Base-by-base conservation (phyloP, 2,888 invertebrate species). In the Automeris io region DNA sequence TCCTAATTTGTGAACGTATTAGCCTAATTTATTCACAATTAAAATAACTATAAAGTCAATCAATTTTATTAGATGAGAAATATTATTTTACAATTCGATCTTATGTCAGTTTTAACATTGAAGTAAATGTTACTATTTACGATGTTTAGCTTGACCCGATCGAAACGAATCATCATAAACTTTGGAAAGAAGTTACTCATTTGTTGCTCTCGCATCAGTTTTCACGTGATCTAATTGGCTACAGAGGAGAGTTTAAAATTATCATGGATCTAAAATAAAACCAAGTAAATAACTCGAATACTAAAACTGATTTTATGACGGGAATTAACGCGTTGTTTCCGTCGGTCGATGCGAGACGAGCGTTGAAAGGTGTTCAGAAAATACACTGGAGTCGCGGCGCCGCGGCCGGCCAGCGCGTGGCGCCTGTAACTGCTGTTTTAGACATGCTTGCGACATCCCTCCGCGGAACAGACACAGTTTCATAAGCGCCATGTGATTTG, bases 271-370 rank as follows among this genome's bases (percentile, higher is more conserved):
- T 79, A 74, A 83, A 83, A 86, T 83, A 82, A 83, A 85, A 83
- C 81, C 76, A 85, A 82, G 82, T 83, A 85, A 85, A 85, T 83
- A 83, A 82, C 80, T 82, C 77, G 80, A 81, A 82, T 85, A 82
- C 86, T 85, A 83, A 85, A 85, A 81, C 74, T 75, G 86, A 85
- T 85, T 86, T 86, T 85, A 86, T 82, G 85, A 85, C 83, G 82
- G 80, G 85, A 85, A 85, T 85, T 85, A 86, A 86, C 86, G 83
- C 76, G 83, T 85, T 82, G 83, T 86, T 86, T 86, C 86, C 86
- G 85, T 77, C 82, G 80, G 77, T 74, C 73, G 83, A 80, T 81
- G 81, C 73, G 83, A 74, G 82, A 78, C 73, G 79, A 73, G 82
- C 79, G 83, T 71, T 83, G 86, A 86, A 82, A 86, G 83, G 80